These are phyloP conservation scores for Wasmannia auropunctata DNA, from an alignment of 1,140 invertebrate species.

Conservation along the genomic window DNA sequence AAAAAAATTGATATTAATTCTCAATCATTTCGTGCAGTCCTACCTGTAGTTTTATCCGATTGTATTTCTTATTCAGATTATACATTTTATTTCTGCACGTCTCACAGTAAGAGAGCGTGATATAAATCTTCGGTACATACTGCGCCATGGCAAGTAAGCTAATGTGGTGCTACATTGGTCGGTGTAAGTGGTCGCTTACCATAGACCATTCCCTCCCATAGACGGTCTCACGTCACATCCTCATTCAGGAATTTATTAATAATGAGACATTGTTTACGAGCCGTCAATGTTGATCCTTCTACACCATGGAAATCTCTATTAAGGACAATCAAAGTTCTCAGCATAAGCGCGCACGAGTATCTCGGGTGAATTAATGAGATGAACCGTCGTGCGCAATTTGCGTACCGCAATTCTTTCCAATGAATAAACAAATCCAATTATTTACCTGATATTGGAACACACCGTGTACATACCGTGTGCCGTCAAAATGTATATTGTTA, in stretches of 20 bases:
- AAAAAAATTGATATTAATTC: not conserved
- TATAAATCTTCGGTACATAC: slow-evolving; percentile 11
- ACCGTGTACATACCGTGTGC: not conserved
- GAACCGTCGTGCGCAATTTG: not conserved
- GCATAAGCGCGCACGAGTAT: not conserved
- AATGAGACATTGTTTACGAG: slow-evolving; percentile 75
- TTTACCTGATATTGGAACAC: not conserved
- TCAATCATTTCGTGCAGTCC: not conserved
- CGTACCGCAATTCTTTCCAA: not conserved
- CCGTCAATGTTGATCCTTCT: slow-evolving; percentile 58
- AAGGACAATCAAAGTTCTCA: slow-evolving; percentile 40
- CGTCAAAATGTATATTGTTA: not conserved
- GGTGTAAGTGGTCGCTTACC: slow-evolving; percentile 10
- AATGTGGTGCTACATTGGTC: slow-evolving; percentile 17
- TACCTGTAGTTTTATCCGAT: not conserved
- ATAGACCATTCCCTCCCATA: slow-evolving; percentile 55
- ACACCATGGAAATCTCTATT: slow-evolving; percentile 39
- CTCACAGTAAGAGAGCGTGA: slow-evolving; percentile 13
- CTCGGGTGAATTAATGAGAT: not conserved
- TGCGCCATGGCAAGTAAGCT: slow-evolving; percentile 17
- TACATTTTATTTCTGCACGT: not conserved
- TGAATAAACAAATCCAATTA: not conserved
- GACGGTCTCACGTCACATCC: slow-evolving; percentile 73
- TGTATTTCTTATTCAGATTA: not conserved
- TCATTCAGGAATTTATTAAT: slow-evolving; percentile 76